phyloP scores from a whole-genome alignment of 1,140 invertebrate species.

The Atta cephalotes region DNA sequence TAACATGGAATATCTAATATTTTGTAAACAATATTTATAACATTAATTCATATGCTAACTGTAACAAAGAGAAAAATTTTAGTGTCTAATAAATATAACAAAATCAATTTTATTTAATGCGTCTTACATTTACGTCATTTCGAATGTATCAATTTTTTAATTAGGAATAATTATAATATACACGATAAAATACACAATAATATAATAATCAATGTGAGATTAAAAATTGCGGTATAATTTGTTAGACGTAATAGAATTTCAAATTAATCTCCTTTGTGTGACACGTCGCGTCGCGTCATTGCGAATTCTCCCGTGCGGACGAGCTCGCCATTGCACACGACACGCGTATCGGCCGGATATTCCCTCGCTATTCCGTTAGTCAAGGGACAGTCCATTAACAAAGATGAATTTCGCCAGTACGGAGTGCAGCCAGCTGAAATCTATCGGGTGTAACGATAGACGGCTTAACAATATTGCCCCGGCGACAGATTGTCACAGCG shows the following conservation, averaged over 20 bases:
- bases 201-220: background rate
- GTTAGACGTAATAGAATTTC: background rate
- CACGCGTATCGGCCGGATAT: constrained; percentile 20
- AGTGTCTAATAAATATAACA: background rate
- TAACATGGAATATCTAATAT: background rate
- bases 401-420: constrained; percentile 45
- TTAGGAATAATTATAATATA: background rate
- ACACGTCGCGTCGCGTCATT: too few species aligned
- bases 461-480: constrained; percentile 67
- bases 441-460: constrained; percentile 67
- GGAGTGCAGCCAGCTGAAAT: constrained; percentile 43
- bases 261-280: constrained; percentile 15
- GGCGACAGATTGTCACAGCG: constrained; percentile 70
- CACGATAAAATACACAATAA: background rate
- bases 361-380: constrained; percentile 25
- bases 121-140: background rate
- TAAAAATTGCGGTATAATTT: background rate
- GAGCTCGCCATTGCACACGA: background rate
- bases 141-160: background rate
- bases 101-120: background rate
- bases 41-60: background rate
- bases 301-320: constrained; percentile 12
- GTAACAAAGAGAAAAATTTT: background rate
- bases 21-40: constrained; percentile 6
- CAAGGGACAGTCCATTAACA: constrained; percentile 57